A percentile compares a stretch with the other conserved stretches of the same genome.
Evolutionary conservation across 2,113 vertebrate species (phyloP).

Genomic region (Paracyprichromis sp.): DNA sequence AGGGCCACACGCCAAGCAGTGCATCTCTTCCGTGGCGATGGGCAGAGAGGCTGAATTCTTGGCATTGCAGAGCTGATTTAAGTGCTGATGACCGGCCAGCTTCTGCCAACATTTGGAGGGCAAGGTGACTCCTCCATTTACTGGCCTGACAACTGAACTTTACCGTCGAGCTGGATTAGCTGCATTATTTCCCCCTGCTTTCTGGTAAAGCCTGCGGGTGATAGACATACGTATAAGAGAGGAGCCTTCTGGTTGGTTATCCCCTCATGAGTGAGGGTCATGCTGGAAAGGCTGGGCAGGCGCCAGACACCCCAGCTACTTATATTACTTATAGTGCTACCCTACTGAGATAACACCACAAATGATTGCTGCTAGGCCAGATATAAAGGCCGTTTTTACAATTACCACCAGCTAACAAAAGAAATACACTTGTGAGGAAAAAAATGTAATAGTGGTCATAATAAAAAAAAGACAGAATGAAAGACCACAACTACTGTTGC

Average conservation of each 20-base stretch:
- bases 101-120: constrained; percentile 59
- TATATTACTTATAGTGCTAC: constrained; percentile 20
- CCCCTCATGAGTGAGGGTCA: neutral
- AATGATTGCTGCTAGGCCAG: constrained; percentile 3
- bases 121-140: constrained; percentile 57
- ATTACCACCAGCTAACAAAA: constrained; percentile 29
- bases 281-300: neutral
- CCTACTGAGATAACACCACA: constrained; percentile 37
- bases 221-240: neutral
- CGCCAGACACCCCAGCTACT: constrained; percentile 6
- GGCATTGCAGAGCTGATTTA: constrained; percentile 22
- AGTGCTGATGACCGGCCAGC: constrained; percentile 31
- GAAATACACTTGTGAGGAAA: constrained; percentile 26
- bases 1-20: constrained; percentile 36
- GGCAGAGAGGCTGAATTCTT: constrained; percentile 4
- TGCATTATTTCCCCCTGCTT: constrained; percentile 11
- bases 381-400: constrained; percentile 31
- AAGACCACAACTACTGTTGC: constrained; percentile 15
- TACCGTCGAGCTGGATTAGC: constrained; percentile 31
- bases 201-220: neutral
- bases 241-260: neutral
- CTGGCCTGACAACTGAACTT: constrained; percentile 15
- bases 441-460: neutral
- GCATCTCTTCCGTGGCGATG: constrained; percentile 34
- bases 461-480: neutral